Base-by-base conservation (phyloP, 1,140 invertebrate species). In the Drosophila ironensis region DNA sequence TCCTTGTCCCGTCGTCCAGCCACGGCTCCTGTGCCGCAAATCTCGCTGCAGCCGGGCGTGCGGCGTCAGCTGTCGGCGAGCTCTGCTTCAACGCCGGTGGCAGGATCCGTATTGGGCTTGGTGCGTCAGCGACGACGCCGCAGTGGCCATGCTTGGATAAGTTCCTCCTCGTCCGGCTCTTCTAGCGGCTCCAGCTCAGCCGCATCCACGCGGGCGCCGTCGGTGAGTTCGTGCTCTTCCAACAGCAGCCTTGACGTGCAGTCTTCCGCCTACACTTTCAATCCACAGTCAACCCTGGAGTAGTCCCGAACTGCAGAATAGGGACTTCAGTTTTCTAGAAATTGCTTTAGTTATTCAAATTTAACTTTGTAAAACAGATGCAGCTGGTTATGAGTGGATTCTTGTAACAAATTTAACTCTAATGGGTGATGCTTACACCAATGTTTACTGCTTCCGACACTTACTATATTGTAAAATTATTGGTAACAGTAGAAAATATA, bases 91-190 rank as follows among this genome's bases (percentile, higher is more conserved):
- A 75, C 82, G 2, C 87, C 82, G 0, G 87, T 89, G n/a, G 75
- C 82, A 1, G 87, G 87, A 24, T 86, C 82, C 1, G 82, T 89
- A 3, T 12, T 89, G 35, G 75, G 78, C 2, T 37, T 89, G 12
- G 87, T 84, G 4, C 81, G 87, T 4, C 87, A 81, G 7, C 70
- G 69, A 2, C 54, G 77, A 0, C 64, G 87, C 0, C 72, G 76
- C 16, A 82, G 70, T 48, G 75, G 75, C 6, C 77, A 76, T 14
- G 87, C 87, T 17, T 88, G 87, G 87, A 72, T 80, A 1, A 88
- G 33, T 14, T 37, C 33, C 14, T 86, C 84, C 1, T 84, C 87
- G 0, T 46, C 22, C 17, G 72, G 57, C 53, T 88, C 84, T 1
- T 76, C 77, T 2, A 82, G 82, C 24, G 71, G 74, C 4, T 22